Conservation (phyloP, 2,797 vertebrate species). For the Phoebastria nigripes region DNA sequence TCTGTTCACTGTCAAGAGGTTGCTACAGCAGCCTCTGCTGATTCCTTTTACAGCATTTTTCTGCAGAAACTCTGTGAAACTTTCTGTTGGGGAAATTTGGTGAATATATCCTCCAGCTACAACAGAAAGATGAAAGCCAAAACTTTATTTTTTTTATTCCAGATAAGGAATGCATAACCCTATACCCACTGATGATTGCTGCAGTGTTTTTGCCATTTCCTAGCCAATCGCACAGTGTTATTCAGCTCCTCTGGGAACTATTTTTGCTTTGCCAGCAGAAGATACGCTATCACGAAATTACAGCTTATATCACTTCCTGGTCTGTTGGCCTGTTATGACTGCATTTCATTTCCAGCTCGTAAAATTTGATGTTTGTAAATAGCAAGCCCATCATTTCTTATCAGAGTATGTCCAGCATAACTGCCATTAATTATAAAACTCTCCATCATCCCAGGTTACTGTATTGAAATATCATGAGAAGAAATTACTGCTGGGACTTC, state of each 20-base stretch:
- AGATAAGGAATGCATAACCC: neutral
- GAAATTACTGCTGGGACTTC: constrained; percentile 48
- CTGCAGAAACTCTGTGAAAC: neutral
- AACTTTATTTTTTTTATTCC: neutral
- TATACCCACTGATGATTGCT: neutral
- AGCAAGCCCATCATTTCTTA: constrained; percentile 73
- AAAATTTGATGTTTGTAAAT: constrained; percentile 75
- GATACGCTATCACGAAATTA: constrained; percentile 59
- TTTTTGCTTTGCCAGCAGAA: constrained; percentile 60
- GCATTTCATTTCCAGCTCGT: constrained; percentile 65
- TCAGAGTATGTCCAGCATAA: constrained; percentile 64
- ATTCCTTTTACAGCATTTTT: neutral
- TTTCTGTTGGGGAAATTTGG: neutral
- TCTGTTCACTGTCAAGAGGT: neutral
- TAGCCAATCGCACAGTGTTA: neutral
- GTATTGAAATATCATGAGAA: constrained; percentile 41
- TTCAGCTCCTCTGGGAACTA: neutral
- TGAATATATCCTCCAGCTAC: neutral
- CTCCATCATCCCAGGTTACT: constrained; percentile 57
- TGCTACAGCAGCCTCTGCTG: neutral
- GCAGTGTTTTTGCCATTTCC: neutral
- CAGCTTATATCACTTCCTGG: constrained; percentile 62
- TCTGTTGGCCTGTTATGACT: constrained; percentile 58
- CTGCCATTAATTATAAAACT: constrained; percentile 73
- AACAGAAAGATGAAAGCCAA: neutral